A percentile compares a stretch with the other conserved stretches of the same genome.
Conservation (phyloP, 1,140 invertebrate species). For the Bursaphelenchus mucronatus region DNA sequence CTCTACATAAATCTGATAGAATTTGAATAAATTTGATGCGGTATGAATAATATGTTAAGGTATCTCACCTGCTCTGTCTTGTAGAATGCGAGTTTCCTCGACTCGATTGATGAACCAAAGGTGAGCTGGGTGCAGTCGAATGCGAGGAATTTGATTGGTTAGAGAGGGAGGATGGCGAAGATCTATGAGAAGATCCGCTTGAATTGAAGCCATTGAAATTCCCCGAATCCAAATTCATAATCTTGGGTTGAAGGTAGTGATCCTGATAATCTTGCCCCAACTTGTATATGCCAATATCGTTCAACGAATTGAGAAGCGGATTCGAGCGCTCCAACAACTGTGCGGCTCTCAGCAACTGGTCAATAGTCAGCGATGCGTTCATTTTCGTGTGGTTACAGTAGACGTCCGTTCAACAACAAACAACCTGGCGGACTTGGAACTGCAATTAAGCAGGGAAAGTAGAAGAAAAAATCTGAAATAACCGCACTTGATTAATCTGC, state of each 20-base stretch:
- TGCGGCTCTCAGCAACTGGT: conserved; percentile 12
- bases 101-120: conserved; percentile 8
- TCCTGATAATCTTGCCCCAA: conserved; percentile 9
- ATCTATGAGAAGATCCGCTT: neutral
- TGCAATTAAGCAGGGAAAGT: too few relatives aligned
- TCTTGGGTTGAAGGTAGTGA: conserved; percentile 10
- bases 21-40: too few relatives aligned
- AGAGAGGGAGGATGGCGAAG: conserved; percentile 7
- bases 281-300: too few relatives aligned
- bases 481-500: too few relatives aligned
- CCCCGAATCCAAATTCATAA: neutral
- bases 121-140: conserved; percentile 10
- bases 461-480: too few relatives aligned
- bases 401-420: too few relatives aligned
- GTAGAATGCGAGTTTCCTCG: conserved; percentile 5
- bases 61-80: conserved; percentile 19
- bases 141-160: conserved; percentile 1
- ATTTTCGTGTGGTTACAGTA: neutral
- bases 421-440: too few relatives aligned
- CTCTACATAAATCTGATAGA: too few relatives aligned
- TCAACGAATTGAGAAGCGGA: too few relatives aligned
- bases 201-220: neutral
- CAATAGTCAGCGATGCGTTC: conserved; percentile 8
- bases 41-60: too few relatives aligned
- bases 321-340: conserved; percentile 9